Conservation (phyloP, 2,888 invertebrate genomes). For the Oxyscelio sp. region DNA sequence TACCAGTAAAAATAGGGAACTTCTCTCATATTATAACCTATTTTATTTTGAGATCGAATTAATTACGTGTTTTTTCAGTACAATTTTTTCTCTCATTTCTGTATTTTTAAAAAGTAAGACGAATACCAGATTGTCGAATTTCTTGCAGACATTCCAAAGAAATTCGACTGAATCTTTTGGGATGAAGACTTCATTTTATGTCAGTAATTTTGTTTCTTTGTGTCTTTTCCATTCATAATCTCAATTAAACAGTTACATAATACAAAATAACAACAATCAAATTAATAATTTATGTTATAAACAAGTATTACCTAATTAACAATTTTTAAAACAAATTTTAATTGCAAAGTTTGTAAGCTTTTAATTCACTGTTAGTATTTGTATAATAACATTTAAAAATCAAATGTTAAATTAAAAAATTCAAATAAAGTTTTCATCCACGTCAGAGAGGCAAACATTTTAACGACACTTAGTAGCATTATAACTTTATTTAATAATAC, state of each 20-base stretch:
- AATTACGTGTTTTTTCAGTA: constrained; percentile 4
- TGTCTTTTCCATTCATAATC: neutral
- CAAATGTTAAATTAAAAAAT: too few relatives aligned
- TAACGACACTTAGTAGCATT: neutral
- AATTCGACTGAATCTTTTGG: neutral
- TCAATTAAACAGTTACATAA: too few relatives aligned
- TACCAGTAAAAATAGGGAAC: constrained; percentile 10
- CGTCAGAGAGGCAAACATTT: neutral
- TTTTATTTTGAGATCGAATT: constrained; percentile 3
- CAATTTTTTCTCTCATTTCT: neutral
- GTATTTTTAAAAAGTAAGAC: neutral
- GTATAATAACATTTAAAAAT: too few relatives aligned
- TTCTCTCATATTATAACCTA: constrained; percentile 37
- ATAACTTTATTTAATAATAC: constrained; percentile 6
- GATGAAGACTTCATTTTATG: neutral
- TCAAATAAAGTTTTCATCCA: neutral
- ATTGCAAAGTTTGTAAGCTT: too few relatives aligned
- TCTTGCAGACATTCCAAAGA: neutral
- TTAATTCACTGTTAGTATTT: too few relatives aligned
- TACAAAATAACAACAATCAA: too few relatives aligned
- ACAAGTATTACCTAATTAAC: too few relatives aligned
- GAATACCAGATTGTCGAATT: constrained; percentile 1
- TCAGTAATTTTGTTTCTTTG: neutral
- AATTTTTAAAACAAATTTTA: too few relatives aligned
- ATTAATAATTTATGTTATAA: too few relatives aligned